phyloP scores from a whole-genome alignment of 1,140 invertebrate genomes.

The Epicauta chinensis region DNA sequence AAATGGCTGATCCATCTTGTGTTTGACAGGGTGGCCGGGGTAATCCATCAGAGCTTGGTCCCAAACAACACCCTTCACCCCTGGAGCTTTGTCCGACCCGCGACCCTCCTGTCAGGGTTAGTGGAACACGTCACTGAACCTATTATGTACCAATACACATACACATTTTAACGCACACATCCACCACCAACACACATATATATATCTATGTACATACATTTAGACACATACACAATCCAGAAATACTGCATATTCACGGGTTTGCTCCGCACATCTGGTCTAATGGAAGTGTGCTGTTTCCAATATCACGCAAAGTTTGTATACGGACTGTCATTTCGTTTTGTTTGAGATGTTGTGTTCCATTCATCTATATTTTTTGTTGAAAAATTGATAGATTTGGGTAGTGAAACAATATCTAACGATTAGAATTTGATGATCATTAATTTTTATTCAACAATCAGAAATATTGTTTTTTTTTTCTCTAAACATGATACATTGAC shows the following conservation, averaged over 20 bases:
- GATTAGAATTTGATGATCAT: conserved; percentile 15
- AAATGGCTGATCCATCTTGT: conserved; percentile 44
- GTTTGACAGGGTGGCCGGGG: conserved; percentile 43
- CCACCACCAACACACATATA: background rate
- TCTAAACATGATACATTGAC: conserved; percentile 37
- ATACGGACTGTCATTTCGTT: background rate
- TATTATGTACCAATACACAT: conserved; percentile 44
- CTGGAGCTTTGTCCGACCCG: conserved; percentile 34
- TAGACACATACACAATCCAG: conserved; percentile 9
- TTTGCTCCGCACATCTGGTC: conserved; percentile 32
- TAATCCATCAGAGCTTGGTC: conserved; percentile 38
- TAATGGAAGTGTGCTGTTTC: conserved; percentile 39
- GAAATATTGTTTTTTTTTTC: conserved; percentile 8
- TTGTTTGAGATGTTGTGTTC: background rate
- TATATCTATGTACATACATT: background rate
- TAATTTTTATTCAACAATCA: conserved; percentile 15
- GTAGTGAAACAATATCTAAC: background rate
- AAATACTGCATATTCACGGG: conserved; percentile 27
- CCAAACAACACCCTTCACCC: conserved; percentile 18
- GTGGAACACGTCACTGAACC: conserved; percentile 45
- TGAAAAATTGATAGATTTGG: too few relatives aligned
- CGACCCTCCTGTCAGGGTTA: conserved; percentile 42
- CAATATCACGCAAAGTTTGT: conserved; percentile 18
- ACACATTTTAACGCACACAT: conserved; percentile 13
- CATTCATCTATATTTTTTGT: background rate